phyloP scores from a whole-genome alignment of 2,797 vertebrate genomes.

The Galagoides demidoff region DNA sequence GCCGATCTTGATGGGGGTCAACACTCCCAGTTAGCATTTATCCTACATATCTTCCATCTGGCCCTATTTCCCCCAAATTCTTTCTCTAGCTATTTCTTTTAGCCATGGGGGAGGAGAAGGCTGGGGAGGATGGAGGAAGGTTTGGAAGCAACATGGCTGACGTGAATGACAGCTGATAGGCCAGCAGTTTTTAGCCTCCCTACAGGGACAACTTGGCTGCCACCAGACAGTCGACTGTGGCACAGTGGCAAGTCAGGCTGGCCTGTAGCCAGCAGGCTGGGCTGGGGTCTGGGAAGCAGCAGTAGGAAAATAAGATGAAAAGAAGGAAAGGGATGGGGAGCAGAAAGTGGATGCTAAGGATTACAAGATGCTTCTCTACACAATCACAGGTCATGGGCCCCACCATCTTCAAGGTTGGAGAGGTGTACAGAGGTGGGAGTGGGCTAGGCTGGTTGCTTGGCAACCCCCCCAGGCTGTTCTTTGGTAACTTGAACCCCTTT shows the following conservation, averaged over 20 bases:
- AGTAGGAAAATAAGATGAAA: background rate
- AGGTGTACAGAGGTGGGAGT: background rate
- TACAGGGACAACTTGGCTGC: conserved; percentile 62
- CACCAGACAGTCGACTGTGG: conserved; percentile 3
- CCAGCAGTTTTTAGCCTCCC: conserved; percentile 62
- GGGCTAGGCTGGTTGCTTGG: conserved; percentile 59
- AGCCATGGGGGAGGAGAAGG: background rate
- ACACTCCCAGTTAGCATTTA: conserved; percentile 2
- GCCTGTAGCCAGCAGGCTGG: conserved; percentile 3
- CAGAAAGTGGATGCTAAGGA: conserved; percentile 46
- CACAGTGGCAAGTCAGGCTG: conserved; percentile 55
- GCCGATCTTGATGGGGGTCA: conserved; percentile 3
- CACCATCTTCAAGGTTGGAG: conserved; percentile 61
- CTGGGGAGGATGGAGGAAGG: conserved; percentile 15
- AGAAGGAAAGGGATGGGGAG: background rate
- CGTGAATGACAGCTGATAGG: conserved; percentile 66
- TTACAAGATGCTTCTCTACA: conserved; percentile 15
- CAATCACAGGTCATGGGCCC: background rate
- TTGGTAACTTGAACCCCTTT: conserved; percentile 69
- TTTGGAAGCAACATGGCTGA: conserved; percentile 29
- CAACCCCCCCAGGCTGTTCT: conserved; percentile 59
- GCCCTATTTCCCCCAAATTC: background rate
- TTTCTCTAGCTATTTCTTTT: conserved; percentile 52
- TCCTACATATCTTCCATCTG: background rate
- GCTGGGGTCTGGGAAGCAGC: background rate